Conservation (phyloP, 2,113 vertebrate species). For the Zootoca vivipara region DNA sequence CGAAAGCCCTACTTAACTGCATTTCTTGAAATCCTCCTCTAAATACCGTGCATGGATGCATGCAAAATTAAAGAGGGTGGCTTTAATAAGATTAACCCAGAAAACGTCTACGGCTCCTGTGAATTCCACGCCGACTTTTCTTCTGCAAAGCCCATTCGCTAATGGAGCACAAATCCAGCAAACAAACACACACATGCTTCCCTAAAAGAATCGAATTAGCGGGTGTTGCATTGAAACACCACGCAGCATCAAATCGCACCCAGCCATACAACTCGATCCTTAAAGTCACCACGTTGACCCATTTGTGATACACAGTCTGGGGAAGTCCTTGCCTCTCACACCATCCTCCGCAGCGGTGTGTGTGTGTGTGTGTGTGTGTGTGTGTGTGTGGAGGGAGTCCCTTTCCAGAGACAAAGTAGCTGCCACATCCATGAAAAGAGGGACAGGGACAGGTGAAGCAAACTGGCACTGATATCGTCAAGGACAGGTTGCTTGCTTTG, state of each 20-base stretch:
- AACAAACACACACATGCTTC: neutral
- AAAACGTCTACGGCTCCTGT: slow-evolving; percentile 13
- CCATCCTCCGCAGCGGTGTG: accelerated
- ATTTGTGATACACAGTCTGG: neutral
- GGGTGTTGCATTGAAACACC: neutral
- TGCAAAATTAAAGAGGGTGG: neutral
- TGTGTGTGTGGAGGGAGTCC: no score
- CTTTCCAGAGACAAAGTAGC: neutral
- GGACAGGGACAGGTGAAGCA: neutral
- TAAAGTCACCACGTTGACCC: neutral
- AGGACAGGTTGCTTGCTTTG: no score
- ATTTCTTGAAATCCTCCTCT: slow-evolving; percentile 19
- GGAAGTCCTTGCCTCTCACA: neutral
- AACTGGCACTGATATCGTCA: neutral
- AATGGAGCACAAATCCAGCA: slow-evolving; percentile 16
- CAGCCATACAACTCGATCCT: neutral
- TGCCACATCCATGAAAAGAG: neutral
- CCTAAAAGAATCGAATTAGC: neutral
- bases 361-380: no score
- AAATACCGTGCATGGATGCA: neutral
- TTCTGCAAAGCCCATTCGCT: neutral
- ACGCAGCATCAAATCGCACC: neutral
- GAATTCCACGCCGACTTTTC: neutral
- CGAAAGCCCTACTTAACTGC: neutral
- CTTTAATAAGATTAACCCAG: slow-evolving; percentile 32